Conservation (phyloP, 2,888 invertebrate species). For the Nemotelus nigrinus region DNA sequence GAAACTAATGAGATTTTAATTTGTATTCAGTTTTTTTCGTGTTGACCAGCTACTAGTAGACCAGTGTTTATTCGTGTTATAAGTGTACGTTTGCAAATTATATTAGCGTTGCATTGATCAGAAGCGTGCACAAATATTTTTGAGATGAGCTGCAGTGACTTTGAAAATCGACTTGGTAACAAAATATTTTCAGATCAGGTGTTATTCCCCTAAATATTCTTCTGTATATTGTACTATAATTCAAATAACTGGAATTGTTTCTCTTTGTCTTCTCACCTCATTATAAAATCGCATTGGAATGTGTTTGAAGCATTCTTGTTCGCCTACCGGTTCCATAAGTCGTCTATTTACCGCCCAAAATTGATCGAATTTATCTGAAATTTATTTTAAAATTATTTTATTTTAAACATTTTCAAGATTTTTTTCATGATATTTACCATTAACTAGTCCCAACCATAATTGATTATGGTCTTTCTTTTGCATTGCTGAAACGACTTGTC, state of each 20-base stretch:
- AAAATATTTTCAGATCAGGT: too few species aligned
- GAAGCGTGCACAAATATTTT: too few species aligned
- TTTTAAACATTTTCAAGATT: not conserved
- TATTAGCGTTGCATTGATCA: too few species aligned
- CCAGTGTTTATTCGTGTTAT: not conserved
- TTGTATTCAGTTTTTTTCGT: not conserved
- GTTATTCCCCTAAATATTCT: too few species aligned
- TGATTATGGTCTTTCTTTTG: constrained; percentile 97
- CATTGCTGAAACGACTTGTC: constrained; percentile 89
- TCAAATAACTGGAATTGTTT: too few species aligned
- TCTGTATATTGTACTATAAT: too few species aligned
- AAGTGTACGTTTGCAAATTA: too few species aligned
- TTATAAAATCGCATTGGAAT: constrained; percentile 89
- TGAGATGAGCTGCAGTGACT: too few species aligned
- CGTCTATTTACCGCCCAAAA: constrained; percentile 98
- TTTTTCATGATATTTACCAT: constrained; percentile 70
- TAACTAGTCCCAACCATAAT: constrained; percentile 92
- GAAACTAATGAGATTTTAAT: constrained; percentile 3
- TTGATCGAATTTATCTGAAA: constrained; percentile 95
- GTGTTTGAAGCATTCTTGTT: constrained; percentile 84
- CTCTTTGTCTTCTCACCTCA: constrained; percentile 63
- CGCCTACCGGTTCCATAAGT: constrained; percentile 87
- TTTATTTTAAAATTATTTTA: constrained; percentile 25
- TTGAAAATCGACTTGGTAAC: too few species aligned
- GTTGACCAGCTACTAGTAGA: not conserved